Conservation (phyloP, 1,140 invertebrate genomes). For the Dinothrombium tinctorium region DNA sequence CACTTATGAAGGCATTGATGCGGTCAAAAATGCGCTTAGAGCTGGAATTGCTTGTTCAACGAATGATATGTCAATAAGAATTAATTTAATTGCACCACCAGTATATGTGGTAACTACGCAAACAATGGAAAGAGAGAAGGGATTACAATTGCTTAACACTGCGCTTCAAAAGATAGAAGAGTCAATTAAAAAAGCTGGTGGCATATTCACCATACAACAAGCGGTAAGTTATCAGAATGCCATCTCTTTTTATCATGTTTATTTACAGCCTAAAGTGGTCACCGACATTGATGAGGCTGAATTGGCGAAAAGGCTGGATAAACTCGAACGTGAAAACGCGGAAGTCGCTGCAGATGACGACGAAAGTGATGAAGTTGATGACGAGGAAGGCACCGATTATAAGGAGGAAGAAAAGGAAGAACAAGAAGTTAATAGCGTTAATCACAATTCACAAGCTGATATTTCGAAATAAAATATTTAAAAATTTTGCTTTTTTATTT, state of each 20-base stretch:
- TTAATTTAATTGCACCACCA: slow-evolving; percentile 95
- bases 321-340: slow-evolving; percentile 71
- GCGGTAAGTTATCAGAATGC: no score
- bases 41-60: slow-evolving; percentile 77
- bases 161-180: slow-evolving; percentile 67
- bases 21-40: slow-evolving; percentile 77
- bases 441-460: no score
- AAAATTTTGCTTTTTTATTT: no score
- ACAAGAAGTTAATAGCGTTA: no score
- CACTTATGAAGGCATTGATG: slow-evolving; percentile 88
- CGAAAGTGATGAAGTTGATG: slow-evolving; percentile 37
- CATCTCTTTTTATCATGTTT: no score
- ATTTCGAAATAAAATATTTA: no score
- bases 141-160: slow-evolving; percentile 59
- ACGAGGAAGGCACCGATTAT: no score
- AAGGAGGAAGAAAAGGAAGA: no score
- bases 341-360: slow-evolving; percentile 49
- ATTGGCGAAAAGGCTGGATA: slow-evolving; percentile 71
- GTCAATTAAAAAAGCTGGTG: slow-evolving; percentile 56
- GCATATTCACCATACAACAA: slow-evolving; percentile 84
- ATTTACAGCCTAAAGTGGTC: slow-evolving; percentile 94
- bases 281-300: slow-evolving; percentile 93
- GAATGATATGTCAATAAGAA: slow-evolving; percentile 84
- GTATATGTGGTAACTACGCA: slow-evolving; percentile 96
- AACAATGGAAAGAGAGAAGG: slow-evolving; percentile 82